Base-by-base conservation (phyloP, 2,888 invertebrate species). In the Diarsia dahlii region DNA sequence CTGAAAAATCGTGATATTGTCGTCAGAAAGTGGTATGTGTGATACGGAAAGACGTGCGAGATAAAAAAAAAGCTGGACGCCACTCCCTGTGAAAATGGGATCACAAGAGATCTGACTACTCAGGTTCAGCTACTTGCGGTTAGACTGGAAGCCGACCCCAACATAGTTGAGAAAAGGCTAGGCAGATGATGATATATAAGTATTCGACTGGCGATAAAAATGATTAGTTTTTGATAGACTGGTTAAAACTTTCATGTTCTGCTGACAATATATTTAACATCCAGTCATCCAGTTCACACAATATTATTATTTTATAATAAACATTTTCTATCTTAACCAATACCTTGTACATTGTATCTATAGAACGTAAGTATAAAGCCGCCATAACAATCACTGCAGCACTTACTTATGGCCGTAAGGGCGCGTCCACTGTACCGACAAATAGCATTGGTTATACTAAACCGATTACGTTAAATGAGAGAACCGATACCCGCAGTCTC, bases 391-490 rank as follows among this genome's bases (percentile, higher is more conserved):
- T 84, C 84, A 74, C 69, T 46, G 81, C 65, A 70, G 64, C 64
- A 79, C 78, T 71, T 78, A 72, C 77, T 85, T 74, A 78, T 56
- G 63, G 56, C 56, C 71, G 78, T 77, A 74, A 85, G 78, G 84
- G 84, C 81, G 83, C 81, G 89, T 75, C 88, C 91, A 87, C 39
- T 89, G 91, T 89, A 92, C 89, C 93, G 91, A 82, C 91, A 93
- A 94, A 93, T 92, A 87, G 93, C 89, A 92, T 94, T 93, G 93
- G 91, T 91, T 92, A 92, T 89, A 90, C 82, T 93, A 94, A 94
- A 90, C 93, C 93, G 94, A 93, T 94, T 94, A 94, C 90, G 87
- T 85, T 76, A 85, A 89, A 85, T 84, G 88, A 85, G 80, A 84
- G 62, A 83, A 84, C 86, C 89, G 85, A 91, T 91, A 89, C 83